Evolutionary conservation across 2,797 vertebrate species (phyloP), one percentile per base, ranked within the genome.

Genomic region (Sebastes iracundus): DNA sequence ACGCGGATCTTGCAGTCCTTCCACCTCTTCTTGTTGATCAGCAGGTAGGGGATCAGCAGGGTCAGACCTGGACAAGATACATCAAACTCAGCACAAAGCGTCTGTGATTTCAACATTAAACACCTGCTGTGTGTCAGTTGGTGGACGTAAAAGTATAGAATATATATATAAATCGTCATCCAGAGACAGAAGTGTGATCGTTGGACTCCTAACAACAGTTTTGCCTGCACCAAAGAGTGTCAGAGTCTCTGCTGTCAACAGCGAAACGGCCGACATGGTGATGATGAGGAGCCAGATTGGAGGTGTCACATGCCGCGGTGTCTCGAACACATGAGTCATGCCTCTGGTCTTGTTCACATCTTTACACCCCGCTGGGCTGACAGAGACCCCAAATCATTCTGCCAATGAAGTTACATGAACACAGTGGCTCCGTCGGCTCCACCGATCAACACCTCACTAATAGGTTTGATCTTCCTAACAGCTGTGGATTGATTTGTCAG

Each of bases 21-120:
- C 98, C 98, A 99, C 83, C 98, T 98, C 92, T 99, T 99, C 94
- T 99, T 99, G 72, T 98, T 99, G 72, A 97, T 99, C 76, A 99
- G 93, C 83, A 99, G 96, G 91, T 99, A 99, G 0, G 98, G 98
- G 92, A 99, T 99, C 90, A 99, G 88, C 87, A 99, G 92, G 3
- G 98, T 99, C 94, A 99, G 94, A 85, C 98, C 98, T 99, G 80
- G 16, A 67, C 18, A 4, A 2, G 9, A 62, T 6, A 72, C 16
- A 74, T 14, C 30, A 58, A 42, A 42, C 20, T 80, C 23, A 59
- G 28, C 12, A 49, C 2, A n/a, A 28, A 71, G 16, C 7, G 7
- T n/a, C 60, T 13, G 60, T 22, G 12, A 63, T n/a, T 4, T 22
- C 4, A 4, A 22, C 60, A 63, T 35, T 6, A 6, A 25, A 42